phyloP scores from a whole-genome alignment of 1,140 invertebrate species.

The Drosophila rhopaloa region DNA sequence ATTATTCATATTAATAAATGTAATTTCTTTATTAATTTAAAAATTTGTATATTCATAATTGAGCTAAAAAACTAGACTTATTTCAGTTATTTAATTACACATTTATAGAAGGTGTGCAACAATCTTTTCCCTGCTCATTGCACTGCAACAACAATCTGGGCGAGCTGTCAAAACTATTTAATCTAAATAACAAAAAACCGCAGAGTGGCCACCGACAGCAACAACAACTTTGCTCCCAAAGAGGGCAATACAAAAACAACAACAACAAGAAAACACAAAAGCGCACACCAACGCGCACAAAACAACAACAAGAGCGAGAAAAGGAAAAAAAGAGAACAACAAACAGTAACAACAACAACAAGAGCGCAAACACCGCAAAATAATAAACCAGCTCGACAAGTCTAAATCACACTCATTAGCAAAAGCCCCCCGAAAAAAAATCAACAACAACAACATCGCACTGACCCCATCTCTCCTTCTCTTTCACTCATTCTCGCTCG shows the following conservation, averaged over 20 bases:
- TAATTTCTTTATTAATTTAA: too few species aligned
- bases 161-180: conserved; percentile 79
- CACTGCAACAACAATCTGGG: conserved; percentile 11
- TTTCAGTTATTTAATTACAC: neutral
- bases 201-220: conserved; percentile 35
- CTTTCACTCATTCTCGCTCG: conserved; percentile 31
- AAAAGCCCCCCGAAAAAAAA: conserved; percentile 63
- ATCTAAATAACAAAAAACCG: conserved; percentile 75
- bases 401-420: conserved; percentile 83
- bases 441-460: conserved; percentile 31
- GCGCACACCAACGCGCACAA: conserved; percentile 31
- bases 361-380: conserved; percentile 81
- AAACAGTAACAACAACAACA: conserved; percentile 56
- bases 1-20: too few species aligned
- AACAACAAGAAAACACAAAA: conserved; percentile 26
- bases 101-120: conserved; percentile 9
- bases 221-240: conserved; percentile 20
- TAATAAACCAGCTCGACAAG: conserved; percentile 83
- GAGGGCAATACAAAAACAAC: conserved; percentile 21
- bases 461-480: conserved; percentile 42
- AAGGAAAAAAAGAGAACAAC: conserved; percentile 58
- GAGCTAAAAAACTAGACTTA: neutral
- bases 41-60: too few species aligned
- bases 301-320: conserved; percentile 52
- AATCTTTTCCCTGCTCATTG: conserved; percentile 3